Conservation (phyloP, 2,113 vertebrate species). For the Xenus cinereus region DNA sequence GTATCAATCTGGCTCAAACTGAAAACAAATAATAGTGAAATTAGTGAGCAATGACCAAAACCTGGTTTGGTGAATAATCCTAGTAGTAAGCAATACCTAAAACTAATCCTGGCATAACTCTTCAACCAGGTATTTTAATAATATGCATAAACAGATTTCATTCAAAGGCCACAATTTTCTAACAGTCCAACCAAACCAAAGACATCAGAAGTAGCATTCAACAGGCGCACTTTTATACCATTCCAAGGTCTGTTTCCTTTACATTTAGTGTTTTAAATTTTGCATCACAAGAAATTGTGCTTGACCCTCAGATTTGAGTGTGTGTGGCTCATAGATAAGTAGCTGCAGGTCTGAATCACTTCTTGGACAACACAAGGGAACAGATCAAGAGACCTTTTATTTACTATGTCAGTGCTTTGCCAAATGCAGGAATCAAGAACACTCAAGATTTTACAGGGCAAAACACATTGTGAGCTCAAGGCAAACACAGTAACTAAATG, state of each 20-base stretch:
- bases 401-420: background rate
- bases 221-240: background rate
- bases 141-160: background rate
- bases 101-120: background rate
- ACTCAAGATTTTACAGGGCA: background rate
- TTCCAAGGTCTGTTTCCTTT: background rate
- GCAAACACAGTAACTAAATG: background rate
- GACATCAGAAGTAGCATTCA: accelerated
- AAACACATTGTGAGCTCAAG: background rate
- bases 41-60: background rate
- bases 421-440: background rate
- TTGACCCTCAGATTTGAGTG: background rate
- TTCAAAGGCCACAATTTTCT: background rate
- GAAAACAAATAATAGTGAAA: background rate
- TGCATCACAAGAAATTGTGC: background rate
- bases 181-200: background rate
- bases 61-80: background rate
- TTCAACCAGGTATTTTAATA: background rate
- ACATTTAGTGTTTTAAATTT: background rate
- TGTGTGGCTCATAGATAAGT: background rate
- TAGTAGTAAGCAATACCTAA: background rate
- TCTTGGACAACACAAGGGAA: background rate
- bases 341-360: background rate
- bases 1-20: background rate
- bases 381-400: background rate